Conservation (phyloP, 2,888 invertebrate genomes). For the Punctoribates punctum region DNA sequence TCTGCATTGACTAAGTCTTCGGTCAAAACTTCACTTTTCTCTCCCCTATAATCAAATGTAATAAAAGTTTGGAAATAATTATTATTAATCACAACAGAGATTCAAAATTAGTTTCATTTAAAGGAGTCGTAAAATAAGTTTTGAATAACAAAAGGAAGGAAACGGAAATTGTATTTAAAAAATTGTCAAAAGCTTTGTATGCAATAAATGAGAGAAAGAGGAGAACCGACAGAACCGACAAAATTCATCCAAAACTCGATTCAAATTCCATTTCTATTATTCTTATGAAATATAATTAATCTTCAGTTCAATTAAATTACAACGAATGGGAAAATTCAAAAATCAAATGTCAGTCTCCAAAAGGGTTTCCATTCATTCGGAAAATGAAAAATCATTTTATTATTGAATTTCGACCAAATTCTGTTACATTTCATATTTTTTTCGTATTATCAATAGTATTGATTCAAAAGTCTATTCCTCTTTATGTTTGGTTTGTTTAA, state of each 20-base stretch:
- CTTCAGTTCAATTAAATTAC: neutral
- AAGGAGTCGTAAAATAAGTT: too few relatives aligned
- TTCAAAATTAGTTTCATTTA: neutral
- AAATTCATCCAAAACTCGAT: neutral
- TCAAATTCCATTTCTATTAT: neutral
- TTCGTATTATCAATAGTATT: too few relatives aligned
- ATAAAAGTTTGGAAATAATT: too few relatives aligned
- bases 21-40: slow-evolving; percentile 74
- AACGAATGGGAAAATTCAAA: neutral
- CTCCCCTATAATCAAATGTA: slow-evolving; percentile 61
- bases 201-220: neutral
- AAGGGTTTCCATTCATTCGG: neutral
- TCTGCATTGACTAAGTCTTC: slow-evolving; percentile 79
- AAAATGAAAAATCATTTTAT: too few relatives aligned
- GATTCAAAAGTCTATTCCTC: too few relatives aligned
- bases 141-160: slow-evolving; percentile 24
- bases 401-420: too few relatives aligned
- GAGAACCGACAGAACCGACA: neutral
- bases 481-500: too few relatives aligned
- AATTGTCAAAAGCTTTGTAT: neutral
- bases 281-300: neutral
- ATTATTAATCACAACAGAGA: neutral
- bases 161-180: slow-evolving; percentile 27
- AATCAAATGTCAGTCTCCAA: neutral
- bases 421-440: too few relatives aligned